A percentile compares a stretch with the other conserved stretches of the same genome.
phyloP scores from a whole-genome alignment of 2,113 vertebrate genomes.

The Ciconia maguari region DNA sequence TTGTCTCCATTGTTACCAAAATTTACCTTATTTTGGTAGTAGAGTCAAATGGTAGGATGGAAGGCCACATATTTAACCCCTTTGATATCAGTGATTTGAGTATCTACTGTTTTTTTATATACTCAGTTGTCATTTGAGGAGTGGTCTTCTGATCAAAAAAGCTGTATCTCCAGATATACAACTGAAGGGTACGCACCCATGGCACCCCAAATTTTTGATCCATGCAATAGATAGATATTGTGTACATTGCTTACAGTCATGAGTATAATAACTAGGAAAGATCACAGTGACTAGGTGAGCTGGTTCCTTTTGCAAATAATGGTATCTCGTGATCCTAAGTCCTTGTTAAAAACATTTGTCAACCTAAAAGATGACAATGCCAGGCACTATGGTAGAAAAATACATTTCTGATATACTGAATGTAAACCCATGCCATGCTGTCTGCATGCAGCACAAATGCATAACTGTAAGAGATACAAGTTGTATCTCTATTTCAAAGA shows the following conservation, averaged over 20 bases:
- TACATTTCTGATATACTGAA: not conserved
- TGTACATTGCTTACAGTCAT: not conserved
- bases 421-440: not conserved
- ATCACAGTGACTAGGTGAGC: not conserved
- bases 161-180: not conserved
- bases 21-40: not conserved
- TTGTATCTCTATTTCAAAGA: conserved; percentile 32
- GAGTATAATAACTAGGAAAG: not conserved
- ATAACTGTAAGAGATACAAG: not conserved
- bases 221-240: too few relatives aligned
- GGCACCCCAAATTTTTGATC: not conserved
- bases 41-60: not conserved
- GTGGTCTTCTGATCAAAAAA: not conserved
- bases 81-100: not conserved
- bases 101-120: not conserved
- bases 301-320: not conserved
- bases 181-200: rapidly evolving
- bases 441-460: not conserved
- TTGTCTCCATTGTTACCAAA: not conserved
- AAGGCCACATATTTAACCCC: not conserved
- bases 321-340: not conserved
- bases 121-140: not conserved
- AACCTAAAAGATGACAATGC: not conserved
- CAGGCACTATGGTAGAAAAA: not conserved
- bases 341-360: not conserved